Conservation (phyloP, 2,113 vertebrate species). For the Tachuris rubrigastra region DNA sequence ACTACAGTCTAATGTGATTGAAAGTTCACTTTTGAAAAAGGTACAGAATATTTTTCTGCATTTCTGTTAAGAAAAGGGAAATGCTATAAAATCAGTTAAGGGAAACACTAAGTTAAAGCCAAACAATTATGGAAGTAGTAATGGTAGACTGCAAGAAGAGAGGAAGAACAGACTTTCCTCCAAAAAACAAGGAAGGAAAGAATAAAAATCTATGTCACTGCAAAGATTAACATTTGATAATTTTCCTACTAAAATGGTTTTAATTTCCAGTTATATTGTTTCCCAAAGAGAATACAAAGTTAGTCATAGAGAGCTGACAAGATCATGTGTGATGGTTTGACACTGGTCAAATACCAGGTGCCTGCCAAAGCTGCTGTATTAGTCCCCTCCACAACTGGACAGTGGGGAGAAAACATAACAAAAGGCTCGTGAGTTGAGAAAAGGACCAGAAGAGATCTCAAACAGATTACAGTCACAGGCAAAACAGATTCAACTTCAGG, state of each 20-base stretch:
- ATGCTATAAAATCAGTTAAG: neutral
- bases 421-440: neutral
- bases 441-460: neutral
- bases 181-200: neutral
- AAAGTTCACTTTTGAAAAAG: neutral
- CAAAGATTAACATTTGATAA: neutral
- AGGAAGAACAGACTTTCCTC: neutral
- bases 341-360: neutral
- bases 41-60: neutral
- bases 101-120: neutral
- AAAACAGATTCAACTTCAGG: accelerated
- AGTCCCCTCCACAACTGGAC: neutral
- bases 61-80: neutral
- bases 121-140: neutral
- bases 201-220: neutral
- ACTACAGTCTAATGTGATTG: neutral
- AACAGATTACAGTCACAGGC: neutral
- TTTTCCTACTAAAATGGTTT: neutral
- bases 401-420: neutral
- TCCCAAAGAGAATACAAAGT: neutral
- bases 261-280: neutral
- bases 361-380: neutral
- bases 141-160: neutral
- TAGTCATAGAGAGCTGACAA: neutral
- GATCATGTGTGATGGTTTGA: neutral